These are phyloP conservation scores for Styela clava DNA, from an alignment of 23 tunicate genomes.

Conservation along the genomic window DNA sequence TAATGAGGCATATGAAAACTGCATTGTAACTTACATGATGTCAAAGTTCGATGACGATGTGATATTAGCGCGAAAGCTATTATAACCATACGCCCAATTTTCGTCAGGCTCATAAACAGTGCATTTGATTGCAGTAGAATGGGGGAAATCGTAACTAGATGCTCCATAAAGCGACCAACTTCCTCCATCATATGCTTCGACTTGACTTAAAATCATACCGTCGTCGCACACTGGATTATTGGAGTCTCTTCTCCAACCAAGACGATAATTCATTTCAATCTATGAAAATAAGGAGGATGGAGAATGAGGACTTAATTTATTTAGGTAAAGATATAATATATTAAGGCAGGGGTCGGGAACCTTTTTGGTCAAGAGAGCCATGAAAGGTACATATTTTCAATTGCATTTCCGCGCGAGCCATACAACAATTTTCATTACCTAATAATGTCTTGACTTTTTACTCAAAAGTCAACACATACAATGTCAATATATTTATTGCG, in stretches of 20 bases:
- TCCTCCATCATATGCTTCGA: not conserved
- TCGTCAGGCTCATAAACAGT: not conserved
- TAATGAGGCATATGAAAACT: no score
- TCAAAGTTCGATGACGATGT: not conserved
- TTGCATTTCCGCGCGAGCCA: no score
- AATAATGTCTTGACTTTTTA: no score
- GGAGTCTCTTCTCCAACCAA: not conserved
- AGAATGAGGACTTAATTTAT: no score
- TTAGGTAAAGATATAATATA: no score
- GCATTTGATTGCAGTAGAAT: not conserved
- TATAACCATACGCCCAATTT: constrained; percentile 1
- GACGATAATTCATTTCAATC: constrained; percentile 1
- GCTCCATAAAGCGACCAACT: not conserved
- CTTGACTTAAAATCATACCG: not conserved
- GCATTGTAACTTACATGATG: not conserved
- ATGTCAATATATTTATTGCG: no score
- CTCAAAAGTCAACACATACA: no score
- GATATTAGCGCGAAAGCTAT: not conserved
- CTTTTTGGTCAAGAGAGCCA: no score
- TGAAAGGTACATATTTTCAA: no score
- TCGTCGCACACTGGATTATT: not conserved
- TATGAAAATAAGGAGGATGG: no score
- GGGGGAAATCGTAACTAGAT: not conserved
- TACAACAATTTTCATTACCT: no score
- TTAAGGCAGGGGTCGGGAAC: no score